Evolutionary conservation across 2,888 invertebrate genomes (phyloP).

Genomic region (Synergus gifuensis): DNA sequence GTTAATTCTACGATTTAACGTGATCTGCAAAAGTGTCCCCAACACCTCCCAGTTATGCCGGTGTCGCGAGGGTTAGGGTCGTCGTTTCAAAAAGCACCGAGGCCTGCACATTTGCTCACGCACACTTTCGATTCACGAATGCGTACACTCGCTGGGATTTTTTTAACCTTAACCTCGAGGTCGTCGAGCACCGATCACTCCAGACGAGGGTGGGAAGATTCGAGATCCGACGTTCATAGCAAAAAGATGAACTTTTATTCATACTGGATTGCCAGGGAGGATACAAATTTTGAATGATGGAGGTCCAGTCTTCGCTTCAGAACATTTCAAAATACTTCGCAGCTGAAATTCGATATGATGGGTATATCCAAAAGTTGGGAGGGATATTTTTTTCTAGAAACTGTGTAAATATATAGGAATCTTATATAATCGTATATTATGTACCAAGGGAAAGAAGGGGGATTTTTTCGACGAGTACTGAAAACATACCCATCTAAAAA

Average conservation of each 20-base stretch:
- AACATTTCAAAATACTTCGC: not conserved
- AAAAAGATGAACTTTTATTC: conserved; percentile 36
- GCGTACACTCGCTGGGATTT: conserved; percentile 28
- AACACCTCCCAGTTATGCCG: conserved; percentile 5
- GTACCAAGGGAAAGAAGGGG: no score
- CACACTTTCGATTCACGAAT: conserved; percentile 24
- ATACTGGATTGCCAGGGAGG: not conserved
- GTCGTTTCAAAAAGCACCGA: conserved; percentile 16
- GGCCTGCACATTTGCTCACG: not conserved
- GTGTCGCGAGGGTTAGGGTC: conserved; percentile 6
- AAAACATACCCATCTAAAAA: no score
- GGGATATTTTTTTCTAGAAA: no score
- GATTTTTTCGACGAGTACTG: no score
- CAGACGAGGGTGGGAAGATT: conserved; percentile 36
- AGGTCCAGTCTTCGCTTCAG: not conserved
- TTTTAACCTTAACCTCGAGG: conserved; percentile 40
- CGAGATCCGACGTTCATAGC: conserved; percentile 24
- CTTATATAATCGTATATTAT: no score
- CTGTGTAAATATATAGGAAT: no score
- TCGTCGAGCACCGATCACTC: conserved; percentile 40
- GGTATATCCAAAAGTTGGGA: not conserved
- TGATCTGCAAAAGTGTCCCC: conserved; percentile 65
- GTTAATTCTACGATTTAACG: conserved; percentile 72
- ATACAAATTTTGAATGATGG: conserved; percentile 32
- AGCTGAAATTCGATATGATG: not conserved